Evolutionary conservation across 2,797 vertebrate genomes (phyloP).

Genomic region (Rhabdophis nuchalis): DNA sequence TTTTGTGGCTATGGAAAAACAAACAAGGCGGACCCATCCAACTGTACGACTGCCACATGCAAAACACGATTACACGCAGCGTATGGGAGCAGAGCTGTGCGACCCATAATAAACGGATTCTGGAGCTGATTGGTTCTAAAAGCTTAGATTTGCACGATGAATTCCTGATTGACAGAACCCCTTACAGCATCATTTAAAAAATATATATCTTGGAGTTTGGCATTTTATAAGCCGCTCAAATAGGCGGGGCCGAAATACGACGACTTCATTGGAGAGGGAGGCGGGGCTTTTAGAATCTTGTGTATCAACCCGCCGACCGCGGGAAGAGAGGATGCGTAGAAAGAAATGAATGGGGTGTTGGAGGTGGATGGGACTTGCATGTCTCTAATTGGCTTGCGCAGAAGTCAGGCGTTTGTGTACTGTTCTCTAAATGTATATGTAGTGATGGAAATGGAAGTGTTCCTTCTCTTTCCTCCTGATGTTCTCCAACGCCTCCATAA

Average conservation of each 20-base stretch:
- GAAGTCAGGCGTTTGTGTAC: background rate
- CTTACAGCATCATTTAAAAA: slow-evolving; percentile 41
- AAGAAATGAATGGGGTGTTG: slow-evolving; percentile 43
- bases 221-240: slow-evolving; percentile 37
- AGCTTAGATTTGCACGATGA: slow-evolving; percentile 38
- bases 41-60: background rate
- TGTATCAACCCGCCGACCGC: background rate
- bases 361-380: slow-evolving; percentile 33
- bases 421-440: background rate
- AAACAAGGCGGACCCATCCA: background rate
- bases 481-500: background rate
- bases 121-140: background rate
- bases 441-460: too few relatives aligned
- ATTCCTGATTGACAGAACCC: slow-evolving; percentile 21
- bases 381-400: background rate
- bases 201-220: background rate
- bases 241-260: background rate
- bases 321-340: background rate
- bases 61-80: background rate
- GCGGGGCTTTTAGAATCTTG: background rate
- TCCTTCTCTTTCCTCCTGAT: too few relatives aligned
- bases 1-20: background rate
- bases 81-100: background rate
- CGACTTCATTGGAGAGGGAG: background rate
- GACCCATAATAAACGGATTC: background rate